phyloP scores from a whole-genome alignment of 2,113 vertebrate species.

The Petaurus breviceps region DNA sequence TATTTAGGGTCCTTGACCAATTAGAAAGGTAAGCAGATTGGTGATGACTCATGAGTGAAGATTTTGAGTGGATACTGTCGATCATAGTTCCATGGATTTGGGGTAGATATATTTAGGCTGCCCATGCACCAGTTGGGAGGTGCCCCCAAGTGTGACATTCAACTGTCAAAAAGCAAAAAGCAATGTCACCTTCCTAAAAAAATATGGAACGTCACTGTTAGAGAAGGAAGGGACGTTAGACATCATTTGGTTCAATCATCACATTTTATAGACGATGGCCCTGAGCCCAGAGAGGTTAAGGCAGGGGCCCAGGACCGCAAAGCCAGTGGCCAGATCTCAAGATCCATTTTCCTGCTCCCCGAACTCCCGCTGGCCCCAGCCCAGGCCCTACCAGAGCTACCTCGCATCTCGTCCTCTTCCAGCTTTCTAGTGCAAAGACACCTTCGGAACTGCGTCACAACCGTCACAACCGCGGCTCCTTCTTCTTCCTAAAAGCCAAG shows the following conservation, averaged over 20 bases:
- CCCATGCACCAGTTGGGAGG: too few species aligned
- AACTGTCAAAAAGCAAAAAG: background rate
- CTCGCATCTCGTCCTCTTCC: background rate
- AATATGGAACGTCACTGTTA: background rate
- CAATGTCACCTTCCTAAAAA: background rate
- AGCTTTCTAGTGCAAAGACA: background rate
- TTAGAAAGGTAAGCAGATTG: background rate
- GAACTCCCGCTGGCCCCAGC: background rate
- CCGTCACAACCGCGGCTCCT: too few species aligned
- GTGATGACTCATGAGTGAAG: background rate
- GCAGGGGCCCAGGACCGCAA: background rate
- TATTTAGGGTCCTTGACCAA: background rate
- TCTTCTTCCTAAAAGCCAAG: too few species aligned
- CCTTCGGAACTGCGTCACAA: too few species aligned
- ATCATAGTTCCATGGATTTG: background rate
- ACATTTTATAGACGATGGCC: background rate
- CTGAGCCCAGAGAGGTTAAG: background rate
- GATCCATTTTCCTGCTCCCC: background rate
- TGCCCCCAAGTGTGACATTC: background rate
- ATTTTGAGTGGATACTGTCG: background rate
- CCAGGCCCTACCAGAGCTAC: background rate
- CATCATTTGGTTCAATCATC: background rate
- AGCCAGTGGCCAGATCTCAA: background rate
- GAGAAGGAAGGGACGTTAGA: background rate
- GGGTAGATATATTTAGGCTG: background rate